Evolutionary conservation across 1,140 invertebrate genomes (phyloP).

Genomic region (Drosophila arizonae): DNA sequence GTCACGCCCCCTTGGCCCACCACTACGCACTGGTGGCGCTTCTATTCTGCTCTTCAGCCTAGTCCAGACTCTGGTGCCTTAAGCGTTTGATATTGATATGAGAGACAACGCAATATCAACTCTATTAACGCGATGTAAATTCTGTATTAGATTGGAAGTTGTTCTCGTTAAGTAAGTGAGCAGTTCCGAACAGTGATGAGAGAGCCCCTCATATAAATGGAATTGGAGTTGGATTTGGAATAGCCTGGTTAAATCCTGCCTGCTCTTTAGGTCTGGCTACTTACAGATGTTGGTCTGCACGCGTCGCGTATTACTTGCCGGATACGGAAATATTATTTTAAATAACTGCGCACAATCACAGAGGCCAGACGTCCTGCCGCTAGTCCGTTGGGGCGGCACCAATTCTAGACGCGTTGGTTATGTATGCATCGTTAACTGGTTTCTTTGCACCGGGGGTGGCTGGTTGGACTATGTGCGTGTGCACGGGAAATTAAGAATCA

Average conservation of each 20-base stretch:
- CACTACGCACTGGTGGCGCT: too few relatives aligned
- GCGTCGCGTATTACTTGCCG: constrained; percentile 74
- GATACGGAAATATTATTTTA: constrained; percentile 79
- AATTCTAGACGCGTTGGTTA: constrained; percentile 11
- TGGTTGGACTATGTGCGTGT: constrained; percentile 57
- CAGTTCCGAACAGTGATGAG: too few relatives aligned
- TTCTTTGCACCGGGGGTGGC: constrained; percentile 14
- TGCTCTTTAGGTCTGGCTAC: background rate
- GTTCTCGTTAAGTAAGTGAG: too few relatives aligned
- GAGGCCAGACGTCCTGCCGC: constrained; percentile 26
- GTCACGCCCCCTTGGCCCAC: too few relatives aligned
- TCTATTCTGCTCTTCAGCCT: too few relatives aligned
- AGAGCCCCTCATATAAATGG: background rate
- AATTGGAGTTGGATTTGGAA: too few relatives aligned
- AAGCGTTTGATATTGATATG: too few relatives aligned
- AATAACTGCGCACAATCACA: constrained; percentile 62
- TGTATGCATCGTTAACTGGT: constrained; percentile 24
- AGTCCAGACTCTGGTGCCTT: too few relatives aligned
- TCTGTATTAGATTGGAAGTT: too few relatives aligned
- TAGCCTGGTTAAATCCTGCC: background rate
- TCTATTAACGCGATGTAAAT: too few relatives aligned
- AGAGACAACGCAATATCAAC: too few relatives aligned
- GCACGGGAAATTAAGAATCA: constrained; percentile 76
- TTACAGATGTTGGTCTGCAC: constrained; percentile 33
- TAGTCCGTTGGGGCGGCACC: constrained; percentile 16